Conservation (phyloP, 2,113 vertebrate species). For the Platysteira castanea region DNA sequence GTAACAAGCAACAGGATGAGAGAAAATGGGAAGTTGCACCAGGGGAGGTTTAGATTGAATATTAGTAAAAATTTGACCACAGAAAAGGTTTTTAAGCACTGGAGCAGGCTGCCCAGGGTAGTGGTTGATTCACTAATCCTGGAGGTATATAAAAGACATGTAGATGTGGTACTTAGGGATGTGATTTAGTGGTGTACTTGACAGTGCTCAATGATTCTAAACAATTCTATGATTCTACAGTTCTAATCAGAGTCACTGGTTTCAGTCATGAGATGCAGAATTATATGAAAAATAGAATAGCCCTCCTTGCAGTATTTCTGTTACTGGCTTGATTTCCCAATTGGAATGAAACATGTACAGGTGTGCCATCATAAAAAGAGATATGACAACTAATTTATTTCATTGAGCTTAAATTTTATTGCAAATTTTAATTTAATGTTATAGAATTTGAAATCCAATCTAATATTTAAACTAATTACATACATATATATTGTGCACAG, state of each 20-base stretch:
- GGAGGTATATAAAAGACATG: background rate
- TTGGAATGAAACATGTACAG: background rate
- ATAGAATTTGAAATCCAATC: background rate
- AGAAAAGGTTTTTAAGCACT: background rate
- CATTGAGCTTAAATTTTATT: background rate
- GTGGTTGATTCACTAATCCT: background rate
- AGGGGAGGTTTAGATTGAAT: background rate
- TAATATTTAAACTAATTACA: background rate
- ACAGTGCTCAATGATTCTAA: background rate
- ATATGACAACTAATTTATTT: background rate
- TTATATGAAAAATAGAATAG: background rate
- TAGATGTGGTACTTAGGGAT: background rate
- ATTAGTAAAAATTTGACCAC: background rate
- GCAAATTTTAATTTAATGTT: background rate
- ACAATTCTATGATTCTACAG: background rate
- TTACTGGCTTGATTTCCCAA: background rate
- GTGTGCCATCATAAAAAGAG: background rate
- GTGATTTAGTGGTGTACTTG: background rate
- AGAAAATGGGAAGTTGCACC: background rate
- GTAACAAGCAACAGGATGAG: background rate
- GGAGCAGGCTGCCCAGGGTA: background rate
- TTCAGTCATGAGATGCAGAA: background rate
- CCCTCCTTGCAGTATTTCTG: background rate
- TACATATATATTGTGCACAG: background rate
- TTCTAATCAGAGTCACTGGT: background rate